Evolutionary conservation across 30 jellyfish, hydroid and myxozoan species (phyloP), one percentile per base, ranked within the genome.

Genomic region (Catostylus mosaicus): DNA sequence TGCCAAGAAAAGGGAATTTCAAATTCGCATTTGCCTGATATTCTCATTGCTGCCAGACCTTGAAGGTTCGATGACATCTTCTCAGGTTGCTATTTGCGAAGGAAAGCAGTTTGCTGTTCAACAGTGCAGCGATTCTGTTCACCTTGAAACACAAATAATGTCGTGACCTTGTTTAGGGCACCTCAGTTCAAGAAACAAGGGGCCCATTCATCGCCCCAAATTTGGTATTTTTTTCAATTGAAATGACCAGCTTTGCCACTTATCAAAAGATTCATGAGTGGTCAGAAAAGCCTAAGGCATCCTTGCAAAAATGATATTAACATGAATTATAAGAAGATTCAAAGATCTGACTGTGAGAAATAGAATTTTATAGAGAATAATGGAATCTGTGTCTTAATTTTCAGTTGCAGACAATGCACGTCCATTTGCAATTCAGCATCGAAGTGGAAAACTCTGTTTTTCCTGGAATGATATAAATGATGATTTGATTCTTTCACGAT

Each of bases 391-490:
- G 19, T 74, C 16, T 7, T 52, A 14, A 19, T 74, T 9, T 18
- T 26, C 68, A 68, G 80, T 45, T 37, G 30, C 24, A 51, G 46
- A n/a, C 23, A n/a, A 4, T 29, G 32, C 14, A 14, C 0, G 18
- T 1, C 38, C 60, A 8, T 74, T 74, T 61, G 14, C 35, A 14
- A 59, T 74, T 1, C 70, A 57, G 34, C 85, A 74, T 22, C 57
- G 63, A 5, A 38, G 37, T 59, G 73, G 75, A 34, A 57, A 57
- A 26, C 75, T 74, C 34, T 74, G 85, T 24, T 27, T 52, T 45
- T 34, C 85, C 12, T 63, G 73, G 54, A 54, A 74, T 43, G 12
- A 34, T 0, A 36, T 52, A 5, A 72, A 54, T 74, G 73, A 74
- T 66, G 27, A 51, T 12, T 8, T 74, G 62, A 14, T 48, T 31